Conservation (phyloP, 2,113 vertebrate genomes). For the Ammodytes marinus region DNA sequence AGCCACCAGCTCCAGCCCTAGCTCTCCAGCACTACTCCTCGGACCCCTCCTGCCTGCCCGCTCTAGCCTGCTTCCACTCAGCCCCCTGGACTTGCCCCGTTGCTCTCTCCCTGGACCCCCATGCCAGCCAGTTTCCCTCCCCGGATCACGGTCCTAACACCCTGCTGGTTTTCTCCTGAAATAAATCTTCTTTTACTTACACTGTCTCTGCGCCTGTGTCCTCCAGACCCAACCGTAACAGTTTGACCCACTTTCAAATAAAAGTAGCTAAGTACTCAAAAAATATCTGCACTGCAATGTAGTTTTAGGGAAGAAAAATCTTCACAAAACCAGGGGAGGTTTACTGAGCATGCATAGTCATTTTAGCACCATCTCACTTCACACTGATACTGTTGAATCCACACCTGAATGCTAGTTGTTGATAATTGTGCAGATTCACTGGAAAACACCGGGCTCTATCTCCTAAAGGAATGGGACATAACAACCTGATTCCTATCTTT, state of each 20-base stretch:
- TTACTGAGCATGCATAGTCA: conserved; percentile 57
- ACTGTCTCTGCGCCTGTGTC: too few species aligned
- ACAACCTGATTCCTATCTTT: conserved; percentile 36
- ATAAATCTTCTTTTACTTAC: too few species aligned
- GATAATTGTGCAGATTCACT: conserved; percentile 13
- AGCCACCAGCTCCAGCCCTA: too few species aligned
- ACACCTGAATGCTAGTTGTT: conserved; percentile 51
- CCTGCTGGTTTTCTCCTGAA: too few species aligned
- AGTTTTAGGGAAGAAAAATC: conserved; percentile 23
- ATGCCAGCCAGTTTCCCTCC: too few species aligned
- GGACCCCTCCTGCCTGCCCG: too few species aligned
- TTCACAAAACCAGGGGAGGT: conserved; percentile 18
- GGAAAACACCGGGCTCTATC: conserved; percentile 12
- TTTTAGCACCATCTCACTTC: conserved; percentile 57
- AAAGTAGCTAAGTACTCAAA: conserved; percentile 37
- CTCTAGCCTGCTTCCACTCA: too few species aligned
- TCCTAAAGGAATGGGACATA: not conserved
- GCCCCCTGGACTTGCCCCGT: too few species aligned
- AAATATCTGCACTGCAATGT: conserved; percentile 33
- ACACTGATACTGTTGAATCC: conserved; percentile 34
- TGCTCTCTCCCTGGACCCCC: too few species aligned
- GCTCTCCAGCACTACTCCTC: too few species aligned
- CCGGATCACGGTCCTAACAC: too few species aligned
- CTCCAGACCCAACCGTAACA: too few species aligned
- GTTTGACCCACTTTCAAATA: conserved; percentile 27